A percentile compares a stretch with the other conserved stretches of the same genome.
Evolutionary conservation across 2,888 invertebrate genomes (phyloP).

Genomic region (Patella ulyssiponensis): DNA sequence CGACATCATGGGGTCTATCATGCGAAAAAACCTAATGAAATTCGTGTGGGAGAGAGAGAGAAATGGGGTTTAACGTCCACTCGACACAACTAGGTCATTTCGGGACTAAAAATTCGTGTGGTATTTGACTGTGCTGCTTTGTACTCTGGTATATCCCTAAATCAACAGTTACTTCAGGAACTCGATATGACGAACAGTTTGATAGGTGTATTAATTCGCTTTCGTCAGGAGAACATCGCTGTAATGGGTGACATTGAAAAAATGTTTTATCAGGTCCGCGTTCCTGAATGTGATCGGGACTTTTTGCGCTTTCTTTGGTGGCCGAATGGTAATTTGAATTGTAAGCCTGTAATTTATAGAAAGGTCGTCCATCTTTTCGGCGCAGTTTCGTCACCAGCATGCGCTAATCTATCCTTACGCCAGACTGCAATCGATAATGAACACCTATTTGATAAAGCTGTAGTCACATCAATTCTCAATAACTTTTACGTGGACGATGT

Average conservation of each 20-base stretch:
- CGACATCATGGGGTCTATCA: slow-evolving; percentile 37
- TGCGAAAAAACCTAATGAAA: slow-evolving; percentile 34
- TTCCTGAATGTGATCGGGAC: slow-evolving; percentile 27
- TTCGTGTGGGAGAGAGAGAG: too few species aligned
- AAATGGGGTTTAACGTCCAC: too few species aligned
- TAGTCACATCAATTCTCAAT: slow-evolving; percentile 9
- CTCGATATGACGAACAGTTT: slow-evolving; percentile 34
- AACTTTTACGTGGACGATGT: slow-evolving; percentile 35
- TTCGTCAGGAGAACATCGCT: slow-evolving; percentile 33
- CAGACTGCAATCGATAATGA: slow-evolving; percentile 10
- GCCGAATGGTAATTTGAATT: background rate
- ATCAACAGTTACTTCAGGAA: slow-evolving; percentile 31
- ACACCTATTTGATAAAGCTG: background rate
- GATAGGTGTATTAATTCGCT: slow-evolving; percentile 32
- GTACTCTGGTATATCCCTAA: slow-evolving; percentile 27
- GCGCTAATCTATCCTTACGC: slow-evolving; percentile 20
- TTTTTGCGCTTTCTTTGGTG: slow-evolving; percentile 31
- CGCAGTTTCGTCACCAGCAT: slow-evolving; percentile 18
- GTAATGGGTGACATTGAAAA: slow-evolving; percentile 33
- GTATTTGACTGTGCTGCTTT: slow-evolving; percentile 41
- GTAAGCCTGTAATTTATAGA: slow-evolving; percentile 16
- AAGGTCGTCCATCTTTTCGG: slow-evolving; percentile 27
- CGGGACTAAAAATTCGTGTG: too few species aligned
- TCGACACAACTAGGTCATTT: too few species aligned
- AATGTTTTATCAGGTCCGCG: slow-evolving; percentile 37